Evolutionary conservation across 2,888 invertebrate genomes (phyloP), one percentile per base, ranked within the genome.

Genomic region (Macrophya alboannulata): DNA sequence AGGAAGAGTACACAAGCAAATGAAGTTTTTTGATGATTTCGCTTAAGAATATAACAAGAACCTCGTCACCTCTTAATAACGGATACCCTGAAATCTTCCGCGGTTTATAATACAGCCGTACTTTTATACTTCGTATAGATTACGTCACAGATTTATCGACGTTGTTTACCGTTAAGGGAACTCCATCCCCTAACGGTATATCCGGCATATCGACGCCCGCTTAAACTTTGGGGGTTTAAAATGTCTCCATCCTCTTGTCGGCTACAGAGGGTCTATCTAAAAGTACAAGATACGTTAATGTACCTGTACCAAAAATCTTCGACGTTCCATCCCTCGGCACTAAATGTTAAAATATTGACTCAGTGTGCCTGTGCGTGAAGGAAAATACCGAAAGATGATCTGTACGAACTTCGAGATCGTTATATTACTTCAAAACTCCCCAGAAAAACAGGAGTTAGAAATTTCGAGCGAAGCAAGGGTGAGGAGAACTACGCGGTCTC

Each of bases 401-500:
- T 62, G 25, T 25, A 62, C 21, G 21, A 25, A 71, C 17, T 17
- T 37, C 40, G 15, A 71, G 40, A 71, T 71, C 40, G 8, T 71
- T 17, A 31, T 71, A 37, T n/a, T 3, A n/a, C 45, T 17, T 15
- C 1, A 25, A 12, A 74, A 4, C 45, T 9, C 10, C n/a, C n/a
- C n/a, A n/a, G n/a, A 43, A 51, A 10, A 77, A 15, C 12, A 17
- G 51, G 51, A 43, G 68, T 37, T n/a, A 25, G 37, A 77, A 21
- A 43, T 43, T 74, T 31, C 77, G 17, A 43, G 48, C 37, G 55
- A 10, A 31, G 10, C 12, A 31, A 31, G n/a, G 48, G 25, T n/a
- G 43, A 45, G 25, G 25, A 25, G 12, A 21, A 25, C 15, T 43
- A 25, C 77, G n/a, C 15, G 89, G 86, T 88, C 91, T 92, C 92